Evolutionary conservation across 2,888 invertebrate genomes (phyloP).

Genomic region (Thymelicus sylvestris): DNA sequence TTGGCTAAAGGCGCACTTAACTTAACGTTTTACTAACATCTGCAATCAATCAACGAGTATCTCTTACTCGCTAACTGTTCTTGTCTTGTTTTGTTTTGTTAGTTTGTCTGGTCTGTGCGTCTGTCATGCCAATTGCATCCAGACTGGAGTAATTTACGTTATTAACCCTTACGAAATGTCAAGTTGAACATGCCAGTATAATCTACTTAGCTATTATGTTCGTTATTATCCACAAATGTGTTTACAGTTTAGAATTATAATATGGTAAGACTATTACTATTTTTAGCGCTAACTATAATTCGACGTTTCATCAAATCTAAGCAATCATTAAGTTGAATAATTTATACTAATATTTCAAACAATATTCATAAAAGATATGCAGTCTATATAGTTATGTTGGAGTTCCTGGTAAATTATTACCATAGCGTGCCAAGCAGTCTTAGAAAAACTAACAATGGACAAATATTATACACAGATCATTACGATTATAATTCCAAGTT

Average conservation of each 20-base stretch:
- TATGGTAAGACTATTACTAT: no score
- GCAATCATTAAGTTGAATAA: no score
- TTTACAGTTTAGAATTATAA: background rate
- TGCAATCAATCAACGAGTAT: conserved; percentile 48
- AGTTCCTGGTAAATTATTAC: no score
- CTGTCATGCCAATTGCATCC: conserved; percentile 59
- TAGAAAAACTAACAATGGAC: no score
- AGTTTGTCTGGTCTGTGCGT: conserved; percentile 62
- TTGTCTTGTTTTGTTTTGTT: conserved; percentile 63
- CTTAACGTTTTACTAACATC: conserved; percentile 43
- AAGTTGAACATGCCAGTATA: conserved; percentile 28
- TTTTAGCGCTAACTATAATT: no score
- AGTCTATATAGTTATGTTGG: no score
- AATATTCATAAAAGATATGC: no score
- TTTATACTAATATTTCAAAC: no score
- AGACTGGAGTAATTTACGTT: conserved; percentile 45
- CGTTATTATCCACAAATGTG: conserved; percentile 1
- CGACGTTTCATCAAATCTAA: no score
- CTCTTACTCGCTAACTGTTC: conserved; percentile 21
- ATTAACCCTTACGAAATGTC: conserved; percentile 49
- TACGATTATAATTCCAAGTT: conserved; percentile 32
- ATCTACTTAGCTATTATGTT: conserved; percentile 31
- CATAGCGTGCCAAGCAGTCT: no score
- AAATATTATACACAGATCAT: background rate
- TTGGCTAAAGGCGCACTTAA: conserved; percentile 34